Percentiles rank a stretch among this genome's conserved stretches.
phyloP scores from a whole-genome alignment of 2,113 vertebrate genomes.

The Catharus fuscescens region DNA sequence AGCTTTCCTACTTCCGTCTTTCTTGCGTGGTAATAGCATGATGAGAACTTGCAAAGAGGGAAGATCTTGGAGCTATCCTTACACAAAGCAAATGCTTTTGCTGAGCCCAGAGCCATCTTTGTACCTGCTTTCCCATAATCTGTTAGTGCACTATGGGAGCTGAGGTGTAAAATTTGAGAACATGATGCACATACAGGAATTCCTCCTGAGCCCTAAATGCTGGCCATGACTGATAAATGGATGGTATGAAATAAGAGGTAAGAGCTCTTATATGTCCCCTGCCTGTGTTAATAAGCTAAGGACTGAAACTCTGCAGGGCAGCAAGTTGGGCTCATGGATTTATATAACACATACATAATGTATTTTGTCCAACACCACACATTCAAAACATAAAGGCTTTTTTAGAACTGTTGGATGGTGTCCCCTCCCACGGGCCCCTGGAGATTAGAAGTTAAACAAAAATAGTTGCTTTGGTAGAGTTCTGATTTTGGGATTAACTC shows the following conservation, averaged over 20 bases:
- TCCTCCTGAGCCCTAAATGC: not conserved
- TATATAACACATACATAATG: not conserved
- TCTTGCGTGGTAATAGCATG: fast-evolving
- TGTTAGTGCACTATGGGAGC: not conserved
- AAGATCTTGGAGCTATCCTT: not conserved
- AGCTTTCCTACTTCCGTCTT: not conserved
- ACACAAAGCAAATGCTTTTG: not conserved
- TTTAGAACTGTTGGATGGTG: not conserved
- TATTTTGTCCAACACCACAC: not conserved
- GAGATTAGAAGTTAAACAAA: not conserved
- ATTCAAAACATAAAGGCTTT: not conserved
- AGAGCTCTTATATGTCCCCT: not conserved
- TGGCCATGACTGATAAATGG: not conserved
- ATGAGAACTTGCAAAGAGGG: not conserved
- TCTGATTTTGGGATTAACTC: not conserved
- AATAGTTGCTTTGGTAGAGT: not conserved
- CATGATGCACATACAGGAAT: not conserved
- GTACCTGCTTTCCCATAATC: not conserved
- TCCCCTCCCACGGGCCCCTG: not conserved
- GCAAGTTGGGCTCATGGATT: not conserved
- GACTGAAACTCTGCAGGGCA: not conserved
- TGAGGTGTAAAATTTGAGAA: not conserved
- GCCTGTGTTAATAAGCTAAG: not conserved
- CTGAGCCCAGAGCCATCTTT: not conserved
- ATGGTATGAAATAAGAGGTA: not conserved